Percentiles rank a stretch among this genome's conserved stretches.
Evolutionary conservation across 1,140 invertebrate genomes (phyloP).

Genomic region (Drosophila seguyi): DNA sequence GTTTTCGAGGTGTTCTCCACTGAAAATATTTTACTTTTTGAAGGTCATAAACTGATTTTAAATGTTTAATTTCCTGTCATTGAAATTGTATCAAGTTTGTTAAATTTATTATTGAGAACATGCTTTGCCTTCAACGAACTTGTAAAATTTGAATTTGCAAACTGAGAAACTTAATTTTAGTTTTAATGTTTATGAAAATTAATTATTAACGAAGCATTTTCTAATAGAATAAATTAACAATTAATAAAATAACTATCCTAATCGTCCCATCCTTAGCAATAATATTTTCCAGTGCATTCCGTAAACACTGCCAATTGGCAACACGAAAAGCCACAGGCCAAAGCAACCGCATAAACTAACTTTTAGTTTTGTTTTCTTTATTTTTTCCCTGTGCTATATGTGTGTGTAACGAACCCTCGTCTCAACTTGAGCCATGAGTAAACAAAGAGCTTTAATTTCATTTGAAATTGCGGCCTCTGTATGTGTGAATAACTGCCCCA

Average conservation of each 20-base stretch:
- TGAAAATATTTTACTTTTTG: constrained; percentile 9
- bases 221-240: no score
- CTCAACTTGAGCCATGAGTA: constrained; percentile 40
- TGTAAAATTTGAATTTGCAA: no score
- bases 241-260: no score
- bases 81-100: no score
- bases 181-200: neutral
- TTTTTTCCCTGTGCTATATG: constrained; percentile 6
- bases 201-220: no score
- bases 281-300: constrained; percentile 51
- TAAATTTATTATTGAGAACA: no score
- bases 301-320: constrained; percentile 56
- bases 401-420: constrained; percentile 35
- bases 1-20: constrained; percentile 64
- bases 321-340: constrained; percentile 72
- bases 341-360: constrained; percentile 75
- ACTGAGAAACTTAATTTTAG: neutral
- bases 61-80: no score
- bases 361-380: constrained; percentile 49
- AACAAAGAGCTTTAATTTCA: constrained; percentile 77
- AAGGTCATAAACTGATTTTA: neutral
- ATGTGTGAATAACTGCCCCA: constrained; percentile 43
- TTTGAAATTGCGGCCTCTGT: constrained; percentile 59
- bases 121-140: neutral
- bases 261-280: no score